Base-by-base conservation (phyloP, 1,140 invertebrate genomes). In the Aporrectodea caliginosa region DNA sequence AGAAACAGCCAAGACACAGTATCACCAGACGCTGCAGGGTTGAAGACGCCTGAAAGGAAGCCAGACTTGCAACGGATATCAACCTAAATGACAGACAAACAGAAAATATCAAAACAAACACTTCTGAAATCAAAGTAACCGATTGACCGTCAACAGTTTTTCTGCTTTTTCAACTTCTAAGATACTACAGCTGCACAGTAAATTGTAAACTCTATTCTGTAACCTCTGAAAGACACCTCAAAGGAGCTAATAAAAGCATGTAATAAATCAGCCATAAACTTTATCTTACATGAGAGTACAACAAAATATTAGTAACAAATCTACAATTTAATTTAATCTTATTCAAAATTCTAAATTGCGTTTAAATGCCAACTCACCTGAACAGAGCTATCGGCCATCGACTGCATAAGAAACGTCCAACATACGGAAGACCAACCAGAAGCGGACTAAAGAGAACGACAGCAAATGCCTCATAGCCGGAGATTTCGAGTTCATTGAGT, bases 401-500 rank as follows among this genome's bases (percentile, higher is more conserved):
- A 27, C 84, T 84, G 73, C 86, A 84, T 2, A 87, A 43, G 22
- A 85, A 35, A 29, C 30, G 58, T 30, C 83, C 75, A 16, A 88
- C n/a, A 0, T 79, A 72, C 31, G 84, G 81, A 75, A 85, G 81
- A 2, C 83, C 80, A 35, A 78, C 82, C 78, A 89, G 6, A 30
- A 87, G 73, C 22, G 88, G 88, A 34, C 82, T 82, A 29, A 88
- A 84, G 83, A 86, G 85, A 16, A 85, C 78, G 1, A 77, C 81
- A 72, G 85, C 83, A 83, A 85, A 87, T 14, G 83, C 83, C 84
- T 89, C 88, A 84, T 88, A 89, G 43, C 88, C 88, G 6, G 88
- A 87, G 29, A 89, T 86, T 74, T 87, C 87, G 16, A 89, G 80
- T 80, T 88, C 85, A 82, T 88, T 88, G 12, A 89, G 82, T 29